Conservation (phyloP, 2,888 invertebrate genomes). For the Eupithecia abbreviata region DNA sequence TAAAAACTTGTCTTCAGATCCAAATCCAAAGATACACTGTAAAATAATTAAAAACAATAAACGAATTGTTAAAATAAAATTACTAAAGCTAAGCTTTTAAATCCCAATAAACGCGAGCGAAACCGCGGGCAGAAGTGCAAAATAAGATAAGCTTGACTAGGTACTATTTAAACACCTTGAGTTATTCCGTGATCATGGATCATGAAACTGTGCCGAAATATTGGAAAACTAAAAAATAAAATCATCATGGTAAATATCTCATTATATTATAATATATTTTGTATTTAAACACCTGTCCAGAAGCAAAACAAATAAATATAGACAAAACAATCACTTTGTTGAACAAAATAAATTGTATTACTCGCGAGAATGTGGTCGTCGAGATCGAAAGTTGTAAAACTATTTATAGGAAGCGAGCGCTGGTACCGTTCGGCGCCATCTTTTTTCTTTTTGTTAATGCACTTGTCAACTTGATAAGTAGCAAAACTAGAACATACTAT, state of each 20-base stretch:
- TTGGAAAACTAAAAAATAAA: no score
- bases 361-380: conserved; percentile 46
- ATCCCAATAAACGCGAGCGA: background rate
- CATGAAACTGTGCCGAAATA: no score
- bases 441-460: conserved; percentile 33
- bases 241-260: no score
- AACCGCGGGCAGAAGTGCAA: background rate
- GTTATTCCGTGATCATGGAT: no score
- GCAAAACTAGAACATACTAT: conserved; percentile 4
- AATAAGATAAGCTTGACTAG: background rate
- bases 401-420: conserved; percentile 56
- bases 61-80: background rate
- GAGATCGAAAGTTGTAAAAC: conserved; percentile 60
- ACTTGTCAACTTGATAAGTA: conserved; percentile 21
- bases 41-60: background rate
- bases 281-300: background rate
- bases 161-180: no score
- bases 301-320: conserved; percentile 3
- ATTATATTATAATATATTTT: no score
- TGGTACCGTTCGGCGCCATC: conserved; percentile 43
- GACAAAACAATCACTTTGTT: conserved; percentile 4
- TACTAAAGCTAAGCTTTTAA: background rate
- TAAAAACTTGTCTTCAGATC: background rate
- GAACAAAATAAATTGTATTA: conserved; percentile 33
- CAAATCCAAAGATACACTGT: background rate